Evolutionary conservation across 2,113 vertebrate genomes (phyloP), one percentile per base, ranked within the genome.

Genomic region (Poeciliopsis occidentalis): DNA sequence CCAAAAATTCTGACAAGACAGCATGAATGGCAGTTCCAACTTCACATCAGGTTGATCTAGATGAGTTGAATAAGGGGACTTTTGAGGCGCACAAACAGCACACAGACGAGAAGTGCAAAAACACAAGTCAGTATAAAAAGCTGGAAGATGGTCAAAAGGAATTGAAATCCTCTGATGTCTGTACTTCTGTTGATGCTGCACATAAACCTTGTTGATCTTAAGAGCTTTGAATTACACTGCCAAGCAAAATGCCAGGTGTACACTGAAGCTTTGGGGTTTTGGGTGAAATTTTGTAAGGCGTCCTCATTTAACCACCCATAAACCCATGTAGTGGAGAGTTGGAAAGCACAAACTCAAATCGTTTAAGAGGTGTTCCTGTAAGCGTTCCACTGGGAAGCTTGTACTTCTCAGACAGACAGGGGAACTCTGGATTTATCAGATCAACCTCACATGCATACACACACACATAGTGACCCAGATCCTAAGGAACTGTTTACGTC

Each of bases 401-500:
- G 78, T 88, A 64, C 62, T 72, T 76, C 60, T 69, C 22, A 60
- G 51, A 71, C 68, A 60, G 44, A 79, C 54, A 4, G 60, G 19
- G 69, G 74, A 76, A 81, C 67, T 78, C 60, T 77, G 51, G 74
- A 88, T 85, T 87, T 80, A 84, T 87, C 66, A 71, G 66, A 82
- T 62, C 63, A 69, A 73, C 62, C 64, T 54, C 19, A n/a, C 51
- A 57, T 24, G 51, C 47, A 82, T 64, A 71, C 34, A 71, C 70
- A 29, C 29, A 57, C 64, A 77, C 2, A 13, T 74, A 31, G 2
- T 87, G 82, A 89, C 85, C 87, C 86, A 89, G 85, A 87, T 91
- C 81, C 64, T 74, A 39, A 27, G 37, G 69, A 75, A 77, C 4
- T 86, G 89, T 93, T 89, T 93, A 91, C 74, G 86, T 90, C 75